These are phyloP conservation scores for Falco columbarius DNA, from an alignment of 2,797 vertebrate species.

Conservation along the genomic window DNA sequence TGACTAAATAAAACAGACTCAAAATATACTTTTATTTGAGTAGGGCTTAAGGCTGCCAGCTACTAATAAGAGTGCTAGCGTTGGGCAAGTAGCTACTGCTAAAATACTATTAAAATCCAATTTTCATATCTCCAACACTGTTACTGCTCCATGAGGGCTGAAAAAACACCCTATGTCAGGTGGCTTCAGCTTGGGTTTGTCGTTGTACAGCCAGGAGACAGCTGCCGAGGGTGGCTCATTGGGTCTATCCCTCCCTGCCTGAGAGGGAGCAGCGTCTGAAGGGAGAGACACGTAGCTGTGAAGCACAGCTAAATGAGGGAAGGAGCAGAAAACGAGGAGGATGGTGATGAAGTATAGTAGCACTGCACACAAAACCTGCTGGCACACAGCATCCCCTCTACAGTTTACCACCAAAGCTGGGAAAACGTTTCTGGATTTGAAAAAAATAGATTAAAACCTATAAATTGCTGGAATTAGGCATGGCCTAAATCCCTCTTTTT, in stretches of 20 bases:
- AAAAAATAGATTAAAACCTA: neutral
- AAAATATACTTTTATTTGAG: neutral
- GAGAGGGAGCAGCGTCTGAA: rapidly evolving
- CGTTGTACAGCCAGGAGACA: neutral
- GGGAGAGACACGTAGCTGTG: neutral
- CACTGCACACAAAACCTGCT: neutral
- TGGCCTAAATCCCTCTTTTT: neutral
- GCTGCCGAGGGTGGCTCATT: neutral
- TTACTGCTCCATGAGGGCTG: neutral
- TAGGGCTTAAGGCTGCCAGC: neutral
- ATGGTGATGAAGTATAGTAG: neutral
- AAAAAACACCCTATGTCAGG: rapidly evolving
- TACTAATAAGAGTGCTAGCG: rapidly evolving
- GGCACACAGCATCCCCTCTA: rapidly evolving
- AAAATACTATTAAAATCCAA: neutral
- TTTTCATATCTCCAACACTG: neutral
- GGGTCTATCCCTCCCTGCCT: neutral
- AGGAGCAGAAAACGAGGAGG: neutral
- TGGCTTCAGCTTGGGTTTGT: neutral
- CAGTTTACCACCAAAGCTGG: rapidly evolving
- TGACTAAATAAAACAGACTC: neutral
- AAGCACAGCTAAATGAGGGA: neutral
- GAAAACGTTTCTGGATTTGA: neutral
- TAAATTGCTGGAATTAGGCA: neutral
- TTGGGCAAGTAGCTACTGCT: rapidly evolving